Base-by-base conservation (phyloP, 2,888 invertebrate species). In the Altica lythri region DNA sequence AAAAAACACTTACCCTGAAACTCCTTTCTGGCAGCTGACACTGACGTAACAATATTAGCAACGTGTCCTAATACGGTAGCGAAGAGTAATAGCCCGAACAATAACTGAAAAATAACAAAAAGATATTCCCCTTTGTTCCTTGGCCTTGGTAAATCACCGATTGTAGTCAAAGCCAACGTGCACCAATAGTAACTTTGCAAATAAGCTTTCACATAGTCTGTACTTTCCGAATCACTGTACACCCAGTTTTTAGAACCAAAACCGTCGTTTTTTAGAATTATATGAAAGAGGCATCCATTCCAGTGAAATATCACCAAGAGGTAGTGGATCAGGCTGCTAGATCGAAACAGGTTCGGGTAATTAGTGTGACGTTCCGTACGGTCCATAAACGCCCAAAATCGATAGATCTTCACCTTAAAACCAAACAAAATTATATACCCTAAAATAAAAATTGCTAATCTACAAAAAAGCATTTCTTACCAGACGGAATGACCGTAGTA, bases 111-210 rank as follows among this genome's bases (percentile, higher is more conserved):
- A 78, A 96, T 95, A 77, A 95, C 92, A 81, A 95, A 97, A 67
- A 95, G 83, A 79, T 95, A 96, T 78, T 96, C 95, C 68, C 91
- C 89, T 80, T 94, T 95, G 76, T 93, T 94, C 67, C 91, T 83
- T 59, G 96, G 96, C 75, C 91, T 82, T 44, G 94, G 94, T 72
- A 94, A 78, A 74, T 93, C 92, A 71, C 96, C 96, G 74, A 96
- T 95, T 61, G 95, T 95, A 52, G 96, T 96, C 65, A 98, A 83
- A 68, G 95, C 94, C 76, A 96, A 80, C 67, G 95, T 95, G 77
- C 96, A 96, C 95, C 96, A 96, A 80, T 97, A 97, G 79, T 95
- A 94, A 81, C 96, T 95, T 81, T 95, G 94, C 72, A 98, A 83
- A 81, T 98, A 98, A 75, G 92, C 92, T 80, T 93, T 89, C 78